These are phyloP conservation scores for Sebastes kiyomatsui DNA, from an alignment of 2,797 vertebrate genomes.

Conservation along the genomic window DNA sequence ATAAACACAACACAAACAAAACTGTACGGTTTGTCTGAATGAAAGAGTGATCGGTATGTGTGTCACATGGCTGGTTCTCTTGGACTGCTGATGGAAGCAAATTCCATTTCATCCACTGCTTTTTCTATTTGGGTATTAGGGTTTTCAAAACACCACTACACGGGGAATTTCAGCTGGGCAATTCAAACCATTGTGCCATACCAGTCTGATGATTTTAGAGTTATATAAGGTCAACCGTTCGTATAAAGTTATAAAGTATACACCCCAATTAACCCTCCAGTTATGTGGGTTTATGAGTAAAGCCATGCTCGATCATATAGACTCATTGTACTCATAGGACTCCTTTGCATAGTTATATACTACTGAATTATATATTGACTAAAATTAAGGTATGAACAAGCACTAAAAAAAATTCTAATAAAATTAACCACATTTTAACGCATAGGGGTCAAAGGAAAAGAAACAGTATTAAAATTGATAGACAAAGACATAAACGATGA, in stretches of 20 bases:
- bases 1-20: slow-evolving; percentile 66
- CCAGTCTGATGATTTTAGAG: slow-evolving; percentile 37
- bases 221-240: slow-evolving; percentile 12
- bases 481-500: neutral
- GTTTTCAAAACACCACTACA: slow-evolving; percentile 67
- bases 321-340: neutral
- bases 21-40: slow-evolving; percentile 58
- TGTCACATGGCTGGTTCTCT: slow-evolving; percentile 36
- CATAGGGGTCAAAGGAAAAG: neutral
- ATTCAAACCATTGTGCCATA: slow-evolving; percentile 52
- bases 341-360: neutral
- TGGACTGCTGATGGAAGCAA: slow-evolving; percentile 69
- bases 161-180: slow-evolving; percentile 45
- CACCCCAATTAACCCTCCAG: neutral
- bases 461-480: neutral
- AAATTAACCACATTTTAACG: neutral
- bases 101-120: slow-evolving; percentile 74
- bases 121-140: slow-evolving; percentile 65
- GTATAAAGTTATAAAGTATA: neutral
- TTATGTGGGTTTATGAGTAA: neutral
- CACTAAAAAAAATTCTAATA: neutral
- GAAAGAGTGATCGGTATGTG: slow-evolving; percentile 57
- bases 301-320: neutral
- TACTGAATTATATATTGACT: too few species aligned
- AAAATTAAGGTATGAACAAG: neutral